These are phyloP conservation scores for Ctenodactylus gundi DNA, from an alignment of 2,113 vertebrate genomes.

Conservation along the genomic window DNA sequence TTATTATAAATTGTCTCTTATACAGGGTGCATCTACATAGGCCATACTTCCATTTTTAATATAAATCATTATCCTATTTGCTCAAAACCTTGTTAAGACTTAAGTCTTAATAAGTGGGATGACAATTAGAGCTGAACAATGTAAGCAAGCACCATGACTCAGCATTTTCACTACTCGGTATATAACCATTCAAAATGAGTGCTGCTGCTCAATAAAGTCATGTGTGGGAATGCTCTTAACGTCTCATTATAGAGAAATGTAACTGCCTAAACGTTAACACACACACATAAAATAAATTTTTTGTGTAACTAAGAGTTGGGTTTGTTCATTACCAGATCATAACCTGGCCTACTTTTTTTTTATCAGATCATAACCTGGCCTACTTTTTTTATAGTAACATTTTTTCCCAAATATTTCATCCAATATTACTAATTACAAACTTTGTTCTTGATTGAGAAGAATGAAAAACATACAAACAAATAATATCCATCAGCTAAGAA, in stretches of 20 bases:
- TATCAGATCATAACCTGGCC: neutral
- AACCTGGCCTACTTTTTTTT: neutral
- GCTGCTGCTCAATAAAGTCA: neutral
- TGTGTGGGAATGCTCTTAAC: neutral
- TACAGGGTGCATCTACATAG: neutral
- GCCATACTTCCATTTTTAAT: neutral
- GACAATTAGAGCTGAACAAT: neutral
- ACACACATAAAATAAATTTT: neutral
- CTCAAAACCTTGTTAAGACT: neutral
- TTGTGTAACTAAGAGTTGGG: neutral
- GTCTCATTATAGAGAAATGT: neutral
- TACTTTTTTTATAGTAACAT: neutral
- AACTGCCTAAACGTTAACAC: neutral
- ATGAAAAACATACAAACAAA: neutral
- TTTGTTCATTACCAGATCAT: neutral
- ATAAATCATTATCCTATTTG: neutral
- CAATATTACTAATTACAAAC: neutral
- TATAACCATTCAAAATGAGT: neutral
- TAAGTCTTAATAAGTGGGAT: neutral
- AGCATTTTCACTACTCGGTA: neutral
- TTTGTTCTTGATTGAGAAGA: neutral
- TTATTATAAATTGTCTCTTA: neutral
- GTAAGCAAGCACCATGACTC: neutral
- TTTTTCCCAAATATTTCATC: neutral
- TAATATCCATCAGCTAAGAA: neutral